phyloP scores from a whole-genome alignment of 1,140 invertebrate genomes.

The Agraylea sexmaculata region DNA sequence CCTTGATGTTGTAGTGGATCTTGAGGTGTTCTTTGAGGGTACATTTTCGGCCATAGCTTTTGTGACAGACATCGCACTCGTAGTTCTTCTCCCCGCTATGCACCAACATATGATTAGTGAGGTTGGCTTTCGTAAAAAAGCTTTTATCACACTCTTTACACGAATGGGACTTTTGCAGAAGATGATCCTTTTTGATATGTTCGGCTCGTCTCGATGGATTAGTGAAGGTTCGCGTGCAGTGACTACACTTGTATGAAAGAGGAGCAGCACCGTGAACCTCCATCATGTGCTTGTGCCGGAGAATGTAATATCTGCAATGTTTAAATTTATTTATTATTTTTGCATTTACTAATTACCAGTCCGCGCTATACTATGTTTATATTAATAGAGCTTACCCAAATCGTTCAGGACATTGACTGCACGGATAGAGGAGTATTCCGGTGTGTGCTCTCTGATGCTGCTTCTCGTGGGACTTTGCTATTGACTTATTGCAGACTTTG shows the following conservation, averaged over 20 bases:
- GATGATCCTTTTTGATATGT: constrained; percentile 30
- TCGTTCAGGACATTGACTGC: no score
- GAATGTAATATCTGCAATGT: no score
- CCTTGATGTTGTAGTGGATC: no score
- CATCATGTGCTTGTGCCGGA: constrained; percentile 33
- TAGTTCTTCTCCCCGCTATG: constrained; percentile 41
- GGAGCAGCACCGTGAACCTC: constrained; percentile 27
- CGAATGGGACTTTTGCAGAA: constrained; percentile 28
- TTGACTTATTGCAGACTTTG: no score
- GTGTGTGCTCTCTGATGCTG: no score
- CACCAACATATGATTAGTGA: constrained; percentile 39
- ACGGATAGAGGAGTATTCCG: no score
- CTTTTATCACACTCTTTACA: constrained; percentile 31
- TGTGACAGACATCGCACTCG: constrained; percentile 39
- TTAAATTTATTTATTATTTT: no score
- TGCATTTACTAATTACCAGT: no score
- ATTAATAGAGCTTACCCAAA: no score
- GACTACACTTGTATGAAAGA: constrained; percentile 25
- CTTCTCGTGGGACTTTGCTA: no score
- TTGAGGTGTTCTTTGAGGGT: constrained; percentile 65
- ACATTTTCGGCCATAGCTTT: constrained; percentile 28
- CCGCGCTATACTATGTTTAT: no score
- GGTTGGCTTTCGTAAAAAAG: constrained; percentile 27
- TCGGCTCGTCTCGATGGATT: constrained; percentile 26
- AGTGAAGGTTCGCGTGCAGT: constrained; percentile 29